Conservation (phyloP, 2,797 vertebrate species). For the Sylvia borin region DNA sequence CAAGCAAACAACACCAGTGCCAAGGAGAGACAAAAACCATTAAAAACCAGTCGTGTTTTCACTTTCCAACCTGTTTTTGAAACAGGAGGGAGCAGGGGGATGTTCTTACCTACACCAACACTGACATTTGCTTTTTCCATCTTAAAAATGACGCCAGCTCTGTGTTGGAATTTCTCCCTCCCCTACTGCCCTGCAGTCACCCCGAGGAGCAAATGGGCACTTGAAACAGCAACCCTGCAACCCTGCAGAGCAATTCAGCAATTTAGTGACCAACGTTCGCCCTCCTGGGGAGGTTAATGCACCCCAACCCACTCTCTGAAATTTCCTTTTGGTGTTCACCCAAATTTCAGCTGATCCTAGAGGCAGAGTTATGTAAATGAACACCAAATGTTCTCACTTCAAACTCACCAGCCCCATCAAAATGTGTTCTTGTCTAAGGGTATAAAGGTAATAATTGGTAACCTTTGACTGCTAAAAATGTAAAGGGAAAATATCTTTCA, state of each 20-base stretch:
- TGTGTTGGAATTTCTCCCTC: background rate
- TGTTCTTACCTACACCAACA: background rate
- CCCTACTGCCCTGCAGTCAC: background rate
- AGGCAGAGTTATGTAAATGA: background rate
- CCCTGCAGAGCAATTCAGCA: background rate
- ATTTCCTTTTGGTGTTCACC: background rate
- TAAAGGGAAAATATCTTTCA: slow-evolving; percentile 74
- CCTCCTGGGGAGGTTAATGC: background rate
- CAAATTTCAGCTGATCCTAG: background rate
- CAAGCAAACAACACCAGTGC: background rate
- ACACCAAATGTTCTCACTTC: slow-evolving; percentile 13
- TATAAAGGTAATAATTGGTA: slow-evolving; percentile 61
- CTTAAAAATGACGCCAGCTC: background rate
- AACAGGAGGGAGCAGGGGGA: background rate
- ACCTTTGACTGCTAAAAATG: slow-evolving; percentile 73
- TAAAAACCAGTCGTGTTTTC: background rate
- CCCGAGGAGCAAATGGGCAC: background rate
- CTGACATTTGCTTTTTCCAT: background rate
- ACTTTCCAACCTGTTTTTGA: background rate
- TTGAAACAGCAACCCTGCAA: background rate
- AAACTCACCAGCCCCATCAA: background rate
- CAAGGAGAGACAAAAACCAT: background rate
- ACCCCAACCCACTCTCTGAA: background rate
- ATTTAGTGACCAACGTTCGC: background rate
- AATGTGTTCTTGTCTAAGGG: background rate